phyloP scores from a whole-genome alignment of 2,888 invertebrate species.

The Maniola hyperantus region DNA sequence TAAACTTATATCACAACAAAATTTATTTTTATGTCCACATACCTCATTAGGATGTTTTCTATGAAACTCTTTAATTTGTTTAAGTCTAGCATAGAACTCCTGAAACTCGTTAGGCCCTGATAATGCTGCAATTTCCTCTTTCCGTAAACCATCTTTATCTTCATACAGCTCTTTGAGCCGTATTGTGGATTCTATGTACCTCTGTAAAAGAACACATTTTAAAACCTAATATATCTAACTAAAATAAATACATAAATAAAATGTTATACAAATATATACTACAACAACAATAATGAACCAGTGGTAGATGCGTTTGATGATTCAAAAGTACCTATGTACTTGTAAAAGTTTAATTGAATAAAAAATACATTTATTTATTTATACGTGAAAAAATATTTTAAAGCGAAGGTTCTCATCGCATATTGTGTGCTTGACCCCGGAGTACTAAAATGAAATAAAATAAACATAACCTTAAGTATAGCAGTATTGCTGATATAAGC shows the following conservation, averaged over 20 bases:
- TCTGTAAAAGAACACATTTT: slow-evolving; percentile 62
- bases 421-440: no score
- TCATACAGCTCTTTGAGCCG: slow-evolving; percentile 96
- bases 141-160: slow-evolving; percentile 97
- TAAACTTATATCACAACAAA: neutral
- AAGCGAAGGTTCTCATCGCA: no score
- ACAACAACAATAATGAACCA: neutral
- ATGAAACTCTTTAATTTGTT: slow-evolving; percentile 98
- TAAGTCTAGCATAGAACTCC: slow-evolving; percentile 97
- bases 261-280: neutral
- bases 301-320: no score
- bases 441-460: no score
- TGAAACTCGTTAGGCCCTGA: slow-evolving; percentile 99
- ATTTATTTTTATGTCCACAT: slow-evolving; percentile 21
- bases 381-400: neutral
- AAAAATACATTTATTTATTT: no score
- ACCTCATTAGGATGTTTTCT: slow-evolving; percentile 97
- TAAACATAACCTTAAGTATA: no score
- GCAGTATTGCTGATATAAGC: no score
- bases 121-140: slow-evolving; percentile 96
- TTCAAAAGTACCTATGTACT: no score
- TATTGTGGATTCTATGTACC: slow-evolving; percentile 88
- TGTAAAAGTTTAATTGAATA: no score
- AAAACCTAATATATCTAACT: neutral
- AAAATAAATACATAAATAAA: neutral